A percentile compares a stretch with the other conserved stretches of the same genome.
Evolutionary conservation across 2,888 invertebrate genomes (phyloP).

Genomic region (Monoplex corrugatus): DNA sequence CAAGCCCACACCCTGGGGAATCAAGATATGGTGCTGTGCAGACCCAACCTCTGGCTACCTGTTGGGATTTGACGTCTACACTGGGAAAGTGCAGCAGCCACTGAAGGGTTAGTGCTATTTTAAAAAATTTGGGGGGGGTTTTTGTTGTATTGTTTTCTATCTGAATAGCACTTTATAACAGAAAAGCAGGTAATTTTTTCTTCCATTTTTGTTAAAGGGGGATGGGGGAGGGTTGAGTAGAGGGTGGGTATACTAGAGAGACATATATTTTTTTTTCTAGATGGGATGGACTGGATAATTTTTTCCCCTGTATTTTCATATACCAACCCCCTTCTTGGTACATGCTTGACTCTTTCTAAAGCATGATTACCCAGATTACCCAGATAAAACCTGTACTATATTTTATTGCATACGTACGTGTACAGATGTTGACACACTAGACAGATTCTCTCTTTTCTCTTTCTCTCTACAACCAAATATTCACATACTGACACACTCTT

Average conservation of each 20-base stretch:
- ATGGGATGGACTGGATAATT: no score
- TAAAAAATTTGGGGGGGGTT: no score
- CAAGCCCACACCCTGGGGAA: conserved; percentile 51
- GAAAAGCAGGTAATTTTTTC: background rate
- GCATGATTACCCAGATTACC: no score
- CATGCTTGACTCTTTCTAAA: no score
- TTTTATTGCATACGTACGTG: no score
- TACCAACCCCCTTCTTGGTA: no score
- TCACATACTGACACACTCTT: background rate
- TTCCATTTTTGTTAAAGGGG: background rate
- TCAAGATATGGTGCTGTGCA: conserved; percentile 50
- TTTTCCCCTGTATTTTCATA: no score
- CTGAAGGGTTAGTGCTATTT: background rate
- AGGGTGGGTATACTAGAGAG: no score
- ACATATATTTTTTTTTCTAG: no score
- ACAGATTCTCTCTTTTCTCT: background rate
- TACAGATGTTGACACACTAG: background rate
- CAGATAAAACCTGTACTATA: no score
- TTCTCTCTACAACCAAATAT: background rate
- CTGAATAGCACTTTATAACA: background rate
- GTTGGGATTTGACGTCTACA: conserved; percentile 48
- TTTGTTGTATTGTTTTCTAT: no score
- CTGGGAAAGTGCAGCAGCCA: conserved; percentile 30
- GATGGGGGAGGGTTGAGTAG: background rate
- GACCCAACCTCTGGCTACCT: conserved; percentile 45